These are phyloP conservation scores for Empidonax alnorum DNA, from an alignment of 2,113 vertebrate genomes.

Conservation along the genomic window DNA sequence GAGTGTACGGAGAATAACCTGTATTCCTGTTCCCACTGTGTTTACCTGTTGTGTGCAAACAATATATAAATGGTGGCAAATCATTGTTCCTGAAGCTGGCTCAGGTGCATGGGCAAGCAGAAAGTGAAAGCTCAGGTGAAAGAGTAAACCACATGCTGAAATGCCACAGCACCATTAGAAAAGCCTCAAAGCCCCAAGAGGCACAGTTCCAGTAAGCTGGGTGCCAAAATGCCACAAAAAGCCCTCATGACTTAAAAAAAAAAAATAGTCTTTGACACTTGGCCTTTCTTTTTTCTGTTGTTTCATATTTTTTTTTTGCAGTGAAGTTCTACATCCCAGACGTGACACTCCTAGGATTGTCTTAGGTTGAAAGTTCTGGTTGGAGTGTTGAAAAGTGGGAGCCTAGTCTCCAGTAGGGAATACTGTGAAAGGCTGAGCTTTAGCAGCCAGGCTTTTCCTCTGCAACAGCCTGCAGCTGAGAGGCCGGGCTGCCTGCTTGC, in stretches of 20 bases:
- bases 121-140: background rate
- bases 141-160: background rate
- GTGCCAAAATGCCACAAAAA: background rate
- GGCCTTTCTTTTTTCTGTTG: background rate
- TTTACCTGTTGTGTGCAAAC: background rate
- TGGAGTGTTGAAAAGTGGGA: background rate
- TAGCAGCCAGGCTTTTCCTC: background rate
- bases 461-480: background rate
- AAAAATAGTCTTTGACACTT: background rate
- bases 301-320: background rate
- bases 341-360: background rate
- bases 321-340: background rate
- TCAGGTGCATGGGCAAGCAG: background rate
- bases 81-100: background rate
- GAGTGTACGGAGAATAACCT: background rate
- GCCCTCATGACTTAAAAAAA: background rate
- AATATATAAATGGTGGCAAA: background rate
- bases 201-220: background rate
- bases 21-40: background rate
- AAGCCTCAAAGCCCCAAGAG: background rate
- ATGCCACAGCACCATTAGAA: background rate
- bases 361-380: background rate
- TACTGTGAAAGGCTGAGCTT: background rate
- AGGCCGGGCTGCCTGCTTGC: background rate
- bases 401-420: background rate